phyloP scores from a whole-genome alignment of 2,113 vertebrate genomes.

The Oryzias javanicus region DNA sequence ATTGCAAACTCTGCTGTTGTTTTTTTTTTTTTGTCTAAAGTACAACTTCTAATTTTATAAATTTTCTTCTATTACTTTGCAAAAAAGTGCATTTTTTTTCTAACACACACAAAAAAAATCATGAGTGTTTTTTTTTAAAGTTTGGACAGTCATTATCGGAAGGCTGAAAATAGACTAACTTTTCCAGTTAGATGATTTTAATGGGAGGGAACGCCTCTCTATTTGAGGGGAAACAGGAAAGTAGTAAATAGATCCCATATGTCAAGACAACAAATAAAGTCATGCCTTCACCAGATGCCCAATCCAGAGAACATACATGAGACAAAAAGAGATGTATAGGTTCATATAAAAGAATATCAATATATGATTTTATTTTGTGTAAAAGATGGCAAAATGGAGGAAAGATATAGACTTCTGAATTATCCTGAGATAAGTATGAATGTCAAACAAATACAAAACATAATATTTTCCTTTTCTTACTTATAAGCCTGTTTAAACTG shows the following conservation, averaged over 20 bases:
- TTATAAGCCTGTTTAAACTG: slow-evolving; percentile 28
- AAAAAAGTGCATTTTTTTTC: too few species aligned
- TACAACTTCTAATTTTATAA: too few species aligned
- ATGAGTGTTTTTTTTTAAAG: neutral
- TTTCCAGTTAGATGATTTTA: slow-evolving; percentile 8
- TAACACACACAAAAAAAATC: too few species aligned
- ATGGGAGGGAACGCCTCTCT: neutral
- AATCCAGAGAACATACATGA: slow-evolving; percentile 10
- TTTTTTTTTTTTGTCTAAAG: too few species aligned
- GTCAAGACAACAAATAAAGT: slow-evolving; percentile 26
- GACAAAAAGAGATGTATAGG: neutral
- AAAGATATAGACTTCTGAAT: slow-evolving; percentile 10
- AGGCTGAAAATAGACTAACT: neutral
- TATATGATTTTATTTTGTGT: slow-evolving; percentile 8
- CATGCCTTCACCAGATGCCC: slow-evolving; percentile 6
- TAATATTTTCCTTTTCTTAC: slow-evolving; percentile 24
- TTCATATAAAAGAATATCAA: neutral
- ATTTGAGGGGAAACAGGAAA: neutral
- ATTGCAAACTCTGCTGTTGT: too few species aligned
- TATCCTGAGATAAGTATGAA: neutral
- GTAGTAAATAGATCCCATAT: slow-evolving; percentile 8
- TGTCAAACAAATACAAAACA: slow-evolving; percentile 7
- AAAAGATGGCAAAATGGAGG: slow-evolving; percentile 13
- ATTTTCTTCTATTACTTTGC: too few species aligned
- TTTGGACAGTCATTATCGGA: neutral